A percentile compares a stretch with the other conserved stretches of the same genome.
These are phyloP conservation scores for Leptoclinus maculatus DNA, from an alignment of 2,797 vertebrate genomes.

Conservation along the genomic window DNA sequence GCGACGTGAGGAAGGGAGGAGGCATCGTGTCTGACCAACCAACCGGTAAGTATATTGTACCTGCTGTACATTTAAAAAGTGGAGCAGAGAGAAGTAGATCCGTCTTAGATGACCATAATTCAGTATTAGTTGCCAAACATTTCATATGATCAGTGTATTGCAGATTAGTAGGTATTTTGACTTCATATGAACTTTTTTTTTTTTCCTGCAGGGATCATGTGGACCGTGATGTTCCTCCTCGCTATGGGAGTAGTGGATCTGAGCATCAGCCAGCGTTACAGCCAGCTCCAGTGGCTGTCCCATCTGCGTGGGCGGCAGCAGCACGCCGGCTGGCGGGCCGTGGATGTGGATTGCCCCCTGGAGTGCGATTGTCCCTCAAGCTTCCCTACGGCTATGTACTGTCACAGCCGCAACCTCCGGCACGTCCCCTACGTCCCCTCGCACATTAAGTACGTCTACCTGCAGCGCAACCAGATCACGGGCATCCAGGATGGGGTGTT, in stretches of 20 bases:
- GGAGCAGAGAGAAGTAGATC: background rate
- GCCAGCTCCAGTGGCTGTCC: constrained; percentile 77
- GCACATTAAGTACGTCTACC: constrained; percentile 94
- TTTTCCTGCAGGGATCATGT: constrained; percentile 70
- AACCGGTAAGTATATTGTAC: constrained; percentile 53
- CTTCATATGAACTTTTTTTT: background rate
- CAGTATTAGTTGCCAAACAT: background rate
- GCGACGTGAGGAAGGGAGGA: constrained; percentile 41
- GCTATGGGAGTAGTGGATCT: constrained; percentile 65
- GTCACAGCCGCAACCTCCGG: constrained; percentile 91
- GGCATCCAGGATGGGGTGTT: constrained; percentile 91
- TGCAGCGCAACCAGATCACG: constrained; percentile 92
- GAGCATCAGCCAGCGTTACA: constrained; percentile 57
- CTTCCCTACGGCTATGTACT: constrained; percentile 95
- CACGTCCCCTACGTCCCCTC: constrained; percentile 92
- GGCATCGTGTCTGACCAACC: constrained; percentile 36
- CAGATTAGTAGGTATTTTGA: background rate
- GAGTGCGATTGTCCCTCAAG: constrained; percentile 92
- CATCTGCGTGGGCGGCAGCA: constrained; percentile 70
- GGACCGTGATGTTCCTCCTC: constrained; percentile 63
- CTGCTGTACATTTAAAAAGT: constrained; percentile 19
- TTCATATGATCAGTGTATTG: background rate
- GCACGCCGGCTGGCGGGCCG: constrained; percentile 71
- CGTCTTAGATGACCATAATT: background rate
- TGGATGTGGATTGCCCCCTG: constrained; percentile 88